Percentiles rank a stretch among this genome's conserved stretches.
phyloP scores from a whole-genome alignment of 2,888 invertebrate genomes.

The Pseudanteris insignis region DNA sequence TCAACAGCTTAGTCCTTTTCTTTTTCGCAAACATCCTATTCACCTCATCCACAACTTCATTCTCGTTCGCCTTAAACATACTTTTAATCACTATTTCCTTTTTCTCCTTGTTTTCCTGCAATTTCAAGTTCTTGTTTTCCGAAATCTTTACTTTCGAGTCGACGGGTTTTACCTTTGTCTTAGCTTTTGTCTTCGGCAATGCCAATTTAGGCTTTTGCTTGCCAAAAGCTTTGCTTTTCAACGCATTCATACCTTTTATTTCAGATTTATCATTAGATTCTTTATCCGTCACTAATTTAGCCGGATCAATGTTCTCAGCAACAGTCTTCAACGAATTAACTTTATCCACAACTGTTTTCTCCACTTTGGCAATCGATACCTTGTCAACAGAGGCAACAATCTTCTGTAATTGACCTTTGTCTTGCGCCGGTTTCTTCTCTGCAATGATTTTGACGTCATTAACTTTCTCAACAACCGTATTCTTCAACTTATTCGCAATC shows the following conservation, averaged over 20 bases:
- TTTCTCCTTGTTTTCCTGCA: conserved; percentile 26
- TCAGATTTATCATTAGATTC: conserved; percentile 39
- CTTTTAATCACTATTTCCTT: conserved; percentile 23
- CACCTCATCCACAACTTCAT: conserved; percentile 43
- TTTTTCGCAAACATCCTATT: conserved; percentile 52
- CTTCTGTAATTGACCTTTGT: conserved; percentile 12
- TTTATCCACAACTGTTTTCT: conserved; percentile 34
- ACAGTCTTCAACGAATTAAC: conserved; percentile 13
- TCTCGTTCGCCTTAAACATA: conserved; percentile 40
- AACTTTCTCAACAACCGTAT: conserved; percentile 55
- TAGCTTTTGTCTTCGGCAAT: conserved; percentile 48
- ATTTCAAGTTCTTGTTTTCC: conserved; percentile 35
- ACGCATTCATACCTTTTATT: conserved; percentile 29
- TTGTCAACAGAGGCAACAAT: conserved; percentile 13
- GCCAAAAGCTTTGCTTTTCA: conserved; percentile 34
- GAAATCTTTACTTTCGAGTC: conserved; percentile 44
- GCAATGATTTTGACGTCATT: conserved; percentile 11
- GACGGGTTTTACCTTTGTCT: conserved; percentile 46
- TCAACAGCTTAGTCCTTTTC: conserved; percentile 65
- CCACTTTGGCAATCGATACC: conserved; percentile 4
- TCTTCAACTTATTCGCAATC: conserved; percentile 66
- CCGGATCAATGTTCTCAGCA: conserved; percentile 31
- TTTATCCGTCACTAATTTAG: conserved; percentile 6
- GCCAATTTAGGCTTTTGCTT: conserved; percentile 47
- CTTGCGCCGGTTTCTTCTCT: conserved; percentile 6